A percentile compares a stretch with the other conserved stretches of the same genome.
phyloP scores from a whole-genome alignment of 1,140 invertebrate genomes.

The Heliconius eleuchia region DNA sequence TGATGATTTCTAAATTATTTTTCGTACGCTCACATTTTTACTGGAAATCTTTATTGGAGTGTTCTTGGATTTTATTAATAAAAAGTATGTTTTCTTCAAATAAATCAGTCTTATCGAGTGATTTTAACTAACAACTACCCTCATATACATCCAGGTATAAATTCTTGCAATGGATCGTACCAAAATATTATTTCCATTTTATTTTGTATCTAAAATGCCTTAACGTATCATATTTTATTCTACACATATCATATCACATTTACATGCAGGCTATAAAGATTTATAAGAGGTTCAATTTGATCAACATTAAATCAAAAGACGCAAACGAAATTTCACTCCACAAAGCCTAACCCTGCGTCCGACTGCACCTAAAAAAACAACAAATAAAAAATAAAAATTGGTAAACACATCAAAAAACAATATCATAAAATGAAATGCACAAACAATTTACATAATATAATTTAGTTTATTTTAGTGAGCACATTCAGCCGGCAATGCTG shows the following conservation, averaged over 20 bases:
- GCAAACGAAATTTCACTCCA: neutral
- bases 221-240: no score
- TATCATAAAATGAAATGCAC: neutral
- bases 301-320: neutral
- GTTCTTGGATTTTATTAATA: neutral
- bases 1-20: conserved; percentile 10
- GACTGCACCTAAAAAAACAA: neutral
- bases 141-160: no score
- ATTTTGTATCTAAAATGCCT: no score
- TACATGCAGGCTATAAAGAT: no score
- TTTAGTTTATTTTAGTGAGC: conserved; percentile 27
- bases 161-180: no score
- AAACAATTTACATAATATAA: conserved; percentile 14
- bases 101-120: no score
- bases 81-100: neutral
- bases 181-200: no score
- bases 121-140: no score
- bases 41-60: neutral
- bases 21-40: neutral
- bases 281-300: neutral
- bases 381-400: neutral
- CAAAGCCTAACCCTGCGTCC: neutral
- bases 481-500: conserved; percentile 15
- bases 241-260: no score
- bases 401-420: neutral